Base-by-base conservation (phyloP, 2,888 invertebrate genomes). In the Lithophane leautieri region DNA sequence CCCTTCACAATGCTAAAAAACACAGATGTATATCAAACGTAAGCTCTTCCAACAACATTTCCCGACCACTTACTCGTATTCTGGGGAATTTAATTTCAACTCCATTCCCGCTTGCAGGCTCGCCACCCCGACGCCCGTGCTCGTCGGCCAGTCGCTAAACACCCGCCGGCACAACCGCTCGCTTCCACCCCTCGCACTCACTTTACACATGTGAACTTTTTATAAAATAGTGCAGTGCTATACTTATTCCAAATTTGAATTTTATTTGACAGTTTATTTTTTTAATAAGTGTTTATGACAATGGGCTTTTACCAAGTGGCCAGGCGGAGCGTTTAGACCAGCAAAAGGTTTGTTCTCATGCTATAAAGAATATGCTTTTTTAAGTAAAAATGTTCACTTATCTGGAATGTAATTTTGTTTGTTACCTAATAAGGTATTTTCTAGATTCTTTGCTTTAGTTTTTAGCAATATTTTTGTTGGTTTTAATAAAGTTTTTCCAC, bases 201-300 rank as follows among this genome's bases (percentile, higher is more conserved):
- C 87, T 87, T 87, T 84, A 81, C 91, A 93, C 92, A 93, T 94
- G 93, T 94, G 92, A 94, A 95, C 94, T 95, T 95, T 94, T 93
- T 92, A 78, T 78, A 83, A 83, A 86, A 90, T 84, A 91, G 93
- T 94, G 92, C 90, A 92, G 92, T 95, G 91, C 89, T 75, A 63
- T 72, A 73, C 69, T 78, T 75, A 77, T 85, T 82, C 68, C 56
- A 73, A 88, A 88, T 63, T 78, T 71, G 34, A 79, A 77, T 50
- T 83, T 86, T 85, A 85, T 75, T 75, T 83, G 76, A 82, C 86
- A 85, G 88, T 76, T 68, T 82, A 78, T 73, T 82, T 78, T 79
- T 86, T 82, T 86, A 85, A 86, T 77, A 83, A 84, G 89, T 91
- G 89, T 73, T 79, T 82, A 76, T 89, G 78, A 91, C 86, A 85